Evolutionary conservation across 2,888 invertebrate species (phyloP), one percentile per base, ranked within the genome.

Genomic region (Aphrophora alni): DNA sequence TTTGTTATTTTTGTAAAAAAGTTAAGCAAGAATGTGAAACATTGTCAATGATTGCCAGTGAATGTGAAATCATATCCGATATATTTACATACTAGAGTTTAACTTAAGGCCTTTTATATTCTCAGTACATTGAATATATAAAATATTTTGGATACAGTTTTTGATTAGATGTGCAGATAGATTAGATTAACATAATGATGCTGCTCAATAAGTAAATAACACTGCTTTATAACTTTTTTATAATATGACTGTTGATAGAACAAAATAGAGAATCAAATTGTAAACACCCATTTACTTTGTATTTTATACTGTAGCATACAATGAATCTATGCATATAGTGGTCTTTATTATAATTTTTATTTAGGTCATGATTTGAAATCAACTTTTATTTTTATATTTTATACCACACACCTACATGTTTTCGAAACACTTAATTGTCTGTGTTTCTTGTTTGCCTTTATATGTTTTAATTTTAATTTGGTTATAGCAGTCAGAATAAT

Each of bases 181-280:
- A 21, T 59, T 59, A 59, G n/a, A 3, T 44, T 44, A 44, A 44
- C 2, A 17, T 21, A 21, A 59, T 21, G 0, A 59, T 59, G 21
- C 59, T 59, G 59, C 59, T 59, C 59, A 59, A 59, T 59, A 21
- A 59, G 59, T 21, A 59, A 59, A 59, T 59, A 59, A 59, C n/a
- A 59, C 21, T 59, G 59, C 59, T 59, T 59, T 21, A 12, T 59
- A 59, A 44, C 44, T 8, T 10, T 44, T 44, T 44, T 44, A 44
- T 44, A 44, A 14, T 10, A 44, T 44, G 10, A 44, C 44, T 21
- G 21, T 59, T 14, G 5, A 21, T 7, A 21, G 21, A 59, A 59
- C 44, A 44, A 44, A 44, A 2, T 44, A 12, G 44, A 12, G 3
- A 14, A 44, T 8, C 14, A 44, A 44, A 44, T 12, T 44, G 44